Evolutionary conservation across 2,797 vertebrate genomes (phyloP), one percentile per base, ranked within the genome.

Genomic region (Hylomyscus alleni): DNA sequence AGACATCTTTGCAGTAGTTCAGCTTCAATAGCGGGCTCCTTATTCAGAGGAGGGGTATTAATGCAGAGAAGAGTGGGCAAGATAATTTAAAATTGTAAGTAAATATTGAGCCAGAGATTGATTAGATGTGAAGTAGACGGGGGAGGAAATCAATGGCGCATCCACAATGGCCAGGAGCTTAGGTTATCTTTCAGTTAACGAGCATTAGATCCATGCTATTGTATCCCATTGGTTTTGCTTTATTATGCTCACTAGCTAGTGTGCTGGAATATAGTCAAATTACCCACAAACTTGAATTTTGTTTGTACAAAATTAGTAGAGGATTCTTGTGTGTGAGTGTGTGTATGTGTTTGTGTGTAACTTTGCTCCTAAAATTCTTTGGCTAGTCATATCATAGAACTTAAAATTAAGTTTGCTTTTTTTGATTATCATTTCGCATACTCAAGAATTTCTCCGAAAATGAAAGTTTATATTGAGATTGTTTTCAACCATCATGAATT

Each of bases 401-500:
- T 93, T 93, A 80, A 5, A 80, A 81, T 87, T n/a, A 12, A 12
- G 56, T 76, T 97, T 69, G 67, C 60, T 80, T 95, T 96, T 96
- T 96, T 86, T 89, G 52, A 56, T 85, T 81, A 93, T 93, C 37
- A 73, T 77, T 40, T 93, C 92, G 34, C 8, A 56, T 80, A 91
- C 62, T 93, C 82, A 91, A 69, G 31, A 97, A 94, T 90, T 96
- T 20, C 91, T 73, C 93, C 10, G 37, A 94, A 97, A 95, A 34
- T 22, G 8, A 19, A 95, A 97, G 89, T 60, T 75, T 82, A 89
- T 96, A 73, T 60, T 90, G 83, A 20, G 56, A 84, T 90, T 76
- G 12, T 60, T 97, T 96, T 60, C 85, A 97, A 95, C 94, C 37
- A 58, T 90, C 73, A 94, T 93, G 67, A 96, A 93, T 82, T 89